Conservation (phyloP, 2,888 invertebrate species). For the Pantelozetes paolii region DNA sequence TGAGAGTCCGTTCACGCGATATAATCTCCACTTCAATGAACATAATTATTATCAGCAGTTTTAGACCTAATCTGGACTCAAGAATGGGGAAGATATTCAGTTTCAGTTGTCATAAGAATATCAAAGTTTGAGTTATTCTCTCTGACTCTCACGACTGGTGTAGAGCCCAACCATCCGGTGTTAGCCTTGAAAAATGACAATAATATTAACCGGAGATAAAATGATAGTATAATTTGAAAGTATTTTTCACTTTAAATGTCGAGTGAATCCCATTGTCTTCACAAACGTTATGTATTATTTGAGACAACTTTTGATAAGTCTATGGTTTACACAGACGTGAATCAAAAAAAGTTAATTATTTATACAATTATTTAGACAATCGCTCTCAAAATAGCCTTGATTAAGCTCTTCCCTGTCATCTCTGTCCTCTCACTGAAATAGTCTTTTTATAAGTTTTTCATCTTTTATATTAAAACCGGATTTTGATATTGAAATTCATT, state of each 20-base stretch:
- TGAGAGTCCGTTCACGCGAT: background rate
- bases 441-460: too few species aligned
- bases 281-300: background rate
- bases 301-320: background rate
- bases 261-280: constrained; percentile 3
- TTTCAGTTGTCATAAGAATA: background rate
- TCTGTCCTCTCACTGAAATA: too few species aligned
- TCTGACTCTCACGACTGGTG: background rate
- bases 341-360: constrained; percentile 5
- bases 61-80: constrained; percentile 1
- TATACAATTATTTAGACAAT: background rate
- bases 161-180: background rate
- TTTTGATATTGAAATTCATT: background rate
- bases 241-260: too few species aligned
- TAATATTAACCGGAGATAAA: background rate
- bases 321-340: background rate
- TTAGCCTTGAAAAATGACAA: constrained; percentile 15
- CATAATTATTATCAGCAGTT: constrained; percentile 6
- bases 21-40: background rate
- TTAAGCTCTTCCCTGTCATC: background rate
- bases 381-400: too few species aligned
- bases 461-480: background rate
- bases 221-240: background rate
- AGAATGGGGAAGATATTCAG: background rate
- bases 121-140: background rate